phyloP scores from a whole-genome alignment of 2,797 vertebrate genomes.

The Chelon auratus region DNA sequence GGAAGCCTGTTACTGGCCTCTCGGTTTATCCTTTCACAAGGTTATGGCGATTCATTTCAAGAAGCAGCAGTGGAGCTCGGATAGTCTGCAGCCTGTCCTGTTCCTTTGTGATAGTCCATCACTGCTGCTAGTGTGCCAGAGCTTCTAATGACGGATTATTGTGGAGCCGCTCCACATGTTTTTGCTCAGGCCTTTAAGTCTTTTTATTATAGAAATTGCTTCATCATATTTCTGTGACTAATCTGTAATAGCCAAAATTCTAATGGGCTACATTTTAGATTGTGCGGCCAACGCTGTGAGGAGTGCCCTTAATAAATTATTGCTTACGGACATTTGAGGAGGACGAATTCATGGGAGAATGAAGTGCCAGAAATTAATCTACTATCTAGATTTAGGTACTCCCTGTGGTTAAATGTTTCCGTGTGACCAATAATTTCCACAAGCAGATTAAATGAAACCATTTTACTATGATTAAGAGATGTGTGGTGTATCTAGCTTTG shows the following conservation, averaged over 20 bases:
- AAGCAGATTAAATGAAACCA: slow-evolving; percentile 15
- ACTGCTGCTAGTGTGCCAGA: slow-evolving; percentile 71
- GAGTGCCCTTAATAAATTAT: slow-evolving; percentile 34
- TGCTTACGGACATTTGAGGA: slow-evolving; percentile 29
- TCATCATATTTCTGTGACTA: slow-evolving; percentile 72
- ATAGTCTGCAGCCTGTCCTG: slow-evolving; percentile 69
- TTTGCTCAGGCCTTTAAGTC: slow-evolving; percentile 73
- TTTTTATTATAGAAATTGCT: slow-evolving; percentile 74
- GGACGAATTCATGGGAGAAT: slow-evolving; percentile 8
- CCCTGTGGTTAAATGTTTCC: slow-evolving; percentile 13
- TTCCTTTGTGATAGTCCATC: slow-evolving; percentile 73
- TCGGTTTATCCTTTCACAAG: slow-evolving; percentile 74
- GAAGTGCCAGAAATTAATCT: slow-evolving; percentile 15
- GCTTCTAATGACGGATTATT: slow-evolving; percentile 78
- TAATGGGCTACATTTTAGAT: slow-evolving; percentile 47
- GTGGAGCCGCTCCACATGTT: slow-evolving; percentile 74
- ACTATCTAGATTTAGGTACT: background rate
- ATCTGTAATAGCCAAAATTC: slow-evolving; percentile 61
- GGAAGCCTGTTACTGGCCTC: slow-evolving; percentile 53
- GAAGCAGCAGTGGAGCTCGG: slow-evolving; percentile 60
- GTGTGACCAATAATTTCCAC: slow-evolving; percentile 4
- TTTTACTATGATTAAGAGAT: slow-evolving; percentile 8
- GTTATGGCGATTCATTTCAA: slow-evolving; percentile 69
- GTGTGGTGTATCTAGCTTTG: background rate
- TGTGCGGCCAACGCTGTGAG: slow-evolving; percentile 6